Percentiles rank a stretch among this genome's conserved stretches.
Conservation (phyloP, 2,797 vertebrate species). For the Alectoris magna region DNA sequence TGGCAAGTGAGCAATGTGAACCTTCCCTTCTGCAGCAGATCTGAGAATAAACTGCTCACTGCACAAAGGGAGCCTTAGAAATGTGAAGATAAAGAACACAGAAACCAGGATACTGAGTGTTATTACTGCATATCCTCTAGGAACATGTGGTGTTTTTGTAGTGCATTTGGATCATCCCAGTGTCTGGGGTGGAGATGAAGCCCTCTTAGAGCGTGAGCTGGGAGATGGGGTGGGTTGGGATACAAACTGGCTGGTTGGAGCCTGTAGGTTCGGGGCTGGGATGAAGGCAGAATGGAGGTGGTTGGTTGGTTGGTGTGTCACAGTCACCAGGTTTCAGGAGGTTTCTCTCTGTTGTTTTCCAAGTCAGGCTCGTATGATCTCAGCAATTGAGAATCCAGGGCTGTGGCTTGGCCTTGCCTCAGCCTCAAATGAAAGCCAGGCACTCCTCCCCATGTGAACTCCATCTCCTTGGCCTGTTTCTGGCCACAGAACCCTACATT, state of each 20-base stretch:
- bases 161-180: not conserved
- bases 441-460: not conserved
- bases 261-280: not conserved
- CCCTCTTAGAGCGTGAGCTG: not conserved
- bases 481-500: not conserved
- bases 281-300: not conserved
- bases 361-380: not conserved
- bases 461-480: not conserved
- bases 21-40: not conserved
- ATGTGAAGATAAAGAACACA: not conserved
- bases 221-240: not conserved
- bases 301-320: not conserved
- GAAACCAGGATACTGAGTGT: not conserved
- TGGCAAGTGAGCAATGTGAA: not conserved
- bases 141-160: not conserved
- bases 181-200: not conserved
- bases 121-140: not conserved
- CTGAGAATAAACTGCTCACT: not conserved
- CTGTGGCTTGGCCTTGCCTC: constrained; percentile 48
- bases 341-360: constrained; percentile 9
- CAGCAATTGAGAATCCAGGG: constrained; percentile 41
- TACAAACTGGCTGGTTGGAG: accelerated
- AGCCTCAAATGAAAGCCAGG: constrained; percentile 34
- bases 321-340: not conserved
- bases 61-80: not conserved